Base-by-base conservation (phyloP, 1,140 invertebrate genomes). In the Antheraea mylitta region DNA sequence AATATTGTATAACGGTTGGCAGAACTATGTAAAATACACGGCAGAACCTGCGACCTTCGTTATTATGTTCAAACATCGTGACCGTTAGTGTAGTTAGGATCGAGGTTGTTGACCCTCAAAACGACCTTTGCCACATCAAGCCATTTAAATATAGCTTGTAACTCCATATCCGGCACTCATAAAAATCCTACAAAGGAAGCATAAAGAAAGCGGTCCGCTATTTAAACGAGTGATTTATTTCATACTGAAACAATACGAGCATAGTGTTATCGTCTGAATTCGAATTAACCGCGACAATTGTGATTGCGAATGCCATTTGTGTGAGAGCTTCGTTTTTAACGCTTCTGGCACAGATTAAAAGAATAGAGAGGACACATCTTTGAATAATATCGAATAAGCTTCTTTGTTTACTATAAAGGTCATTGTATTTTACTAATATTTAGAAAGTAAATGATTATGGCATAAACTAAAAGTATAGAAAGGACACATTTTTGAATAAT, bases 221-320 rank as follows among this genome's bases (percentile, higher is more conserved):
- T 66, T 67, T 67, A 61, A 61, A 67, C 42, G 66, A 38, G 18
- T 37, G 61, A 63, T 63, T 63, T 63, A 30, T 37, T 63, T 63
- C 37, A 63, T 63, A 36, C 0, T 36, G 30, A n/a, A 63, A 37
- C 67, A 71, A 72, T 53, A 53, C 10, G 45, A 53, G 13, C 45
- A 53, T n/a, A 6, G 16, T 53, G 45, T 53, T 53, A 53, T 53
- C 45, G 45, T 13, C 16, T 53, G 45, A 2, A 53, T 53, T 53
- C 45, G 45, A 87, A 87, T 87, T 89, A 86, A 89, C 84, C 81
- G 82, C 80, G 81, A 86, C 85, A 84, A 80, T 82, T 83, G 82
- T 78, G 83, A 87, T 86, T 86, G 81, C 72, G 71, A 78, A 77
- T 75, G 75, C 75, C 77, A 80, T 85, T 79, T 76, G 75, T 75